These are phyloP conservation scores for Ricordea florida DNA, from an alignment of 92 coral and sea anemone genomes.

Conservation along the genomic window DNA sequence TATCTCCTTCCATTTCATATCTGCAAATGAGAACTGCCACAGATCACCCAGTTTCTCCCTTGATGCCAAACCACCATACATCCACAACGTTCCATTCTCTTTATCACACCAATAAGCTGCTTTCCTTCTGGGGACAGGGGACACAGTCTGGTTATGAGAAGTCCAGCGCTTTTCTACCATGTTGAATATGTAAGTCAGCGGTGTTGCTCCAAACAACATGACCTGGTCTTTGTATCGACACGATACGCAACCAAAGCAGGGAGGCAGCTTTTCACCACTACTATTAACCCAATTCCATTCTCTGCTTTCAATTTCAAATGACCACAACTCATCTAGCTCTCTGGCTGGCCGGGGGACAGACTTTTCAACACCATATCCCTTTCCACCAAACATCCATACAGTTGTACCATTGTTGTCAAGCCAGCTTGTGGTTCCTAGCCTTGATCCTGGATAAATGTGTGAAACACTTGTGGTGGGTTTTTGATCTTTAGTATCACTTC, in stretches of 20 bases:
- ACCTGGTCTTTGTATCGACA: constrained; percentile 62
- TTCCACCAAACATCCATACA: constrained; percentile 88
- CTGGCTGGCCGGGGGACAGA: background rate
- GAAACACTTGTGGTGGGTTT: background rate
- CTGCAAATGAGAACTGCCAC: constrained; percentile 67
- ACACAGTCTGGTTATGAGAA: background rate
- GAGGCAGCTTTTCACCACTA: constrained; percentile 45
- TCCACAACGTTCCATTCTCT: constrained; percentile 55
- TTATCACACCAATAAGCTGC: constrained; percentile 83
- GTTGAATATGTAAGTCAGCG: constrained; percentile 66
- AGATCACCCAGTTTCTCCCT: constrained; percentile 57
- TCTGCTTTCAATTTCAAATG: constrained; percentile 28
- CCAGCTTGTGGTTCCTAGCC: constrained; percentile 77
- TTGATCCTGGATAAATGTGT: constrained; percentile 65
- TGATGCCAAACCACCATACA: constrained; percentile 65
- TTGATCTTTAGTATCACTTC: constrained; percentile 56
- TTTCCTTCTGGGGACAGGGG: constrained; percentile 54
- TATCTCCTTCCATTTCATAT: constrained; percentile 56
- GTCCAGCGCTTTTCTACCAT: constrained; percentile 61
- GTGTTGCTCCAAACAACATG: constrained; percentile 49
- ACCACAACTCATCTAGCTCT: constrained; percentile 79
- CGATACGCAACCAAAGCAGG: constrained; percentile 67
- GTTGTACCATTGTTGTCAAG: constrained; percentile 46
- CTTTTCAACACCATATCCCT: constrained; percentile 4
- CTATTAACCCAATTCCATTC: constrained; percentile 47